A percentile compares a stretch with the other conserved stretches of the same genome.
Evolutionary conservation across 2,888 invertebrate genomes (phyloP).

Genomic region (Mythimna ferrago): DNA sequence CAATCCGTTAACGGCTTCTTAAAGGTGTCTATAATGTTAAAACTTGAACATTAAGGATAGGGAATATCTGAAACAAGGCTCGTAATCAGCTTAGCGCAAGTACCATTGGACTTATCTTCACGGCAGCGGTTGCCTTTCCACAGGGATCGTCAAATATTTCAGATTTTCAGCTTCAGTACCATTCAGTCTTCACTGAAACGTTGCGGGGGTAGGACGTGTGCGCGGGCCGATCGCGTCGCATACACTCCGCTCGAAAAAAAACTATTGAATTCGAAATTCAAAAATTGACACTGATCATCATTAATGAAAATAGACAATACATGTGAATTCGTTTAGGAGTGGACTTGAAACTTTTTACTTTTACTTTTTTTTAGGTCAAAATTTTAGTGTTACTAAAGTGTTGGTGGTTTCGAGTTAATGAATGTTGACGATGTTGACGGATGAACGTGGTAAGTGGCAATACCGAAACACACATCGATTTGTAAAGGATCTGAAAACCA

Average conservation of each 20-base stretch:
- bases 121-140: conserved; percentile 69
- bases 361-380: conserved; percentile 49
- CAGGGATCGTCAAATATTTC: conserved; percentile 74
- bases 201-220: conserved; percentile 74
- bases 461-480: conserved; percentile 57
- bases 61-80: conserved; percentile 71
- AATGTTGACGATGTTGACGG: conserved; percentile 78
- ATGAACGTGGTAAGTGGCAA: conserved; percentile 78
- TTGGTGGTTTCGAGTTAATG: conserved; percentile 73
- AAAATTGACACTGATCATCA: conserved; percentile 25
- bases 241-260: conserved; percentile 69
- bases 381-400: conserved; percentile 73
- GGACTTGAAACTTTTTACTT: conserved; percentile 41
- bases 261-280: conserved; percentile 61
- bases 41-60: conserved; percentile 51
- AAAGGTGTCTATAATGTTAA: conserved; percentile 54
- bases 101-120: conserved; percentile 79
- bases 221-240: conserved; percentile 44
- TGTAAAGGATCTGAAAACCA: conserved; percentile 32
- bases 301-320: conserved; percentile 11
- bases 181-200: conserved; percentile 79
- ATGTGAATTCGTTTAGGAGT: conserved; percentile 41
- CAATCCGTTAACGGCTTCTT: conserved; percentile 29
- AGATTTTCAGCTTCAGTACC: conserved; percentile 70
- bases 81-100: conserved; percentile 81